Evolutionary conservation across 2,113 vertebrate species (phyloP), one percentile per base, ranked within the genome.

Genomic region (Lasiurus cinereus): DNA sequence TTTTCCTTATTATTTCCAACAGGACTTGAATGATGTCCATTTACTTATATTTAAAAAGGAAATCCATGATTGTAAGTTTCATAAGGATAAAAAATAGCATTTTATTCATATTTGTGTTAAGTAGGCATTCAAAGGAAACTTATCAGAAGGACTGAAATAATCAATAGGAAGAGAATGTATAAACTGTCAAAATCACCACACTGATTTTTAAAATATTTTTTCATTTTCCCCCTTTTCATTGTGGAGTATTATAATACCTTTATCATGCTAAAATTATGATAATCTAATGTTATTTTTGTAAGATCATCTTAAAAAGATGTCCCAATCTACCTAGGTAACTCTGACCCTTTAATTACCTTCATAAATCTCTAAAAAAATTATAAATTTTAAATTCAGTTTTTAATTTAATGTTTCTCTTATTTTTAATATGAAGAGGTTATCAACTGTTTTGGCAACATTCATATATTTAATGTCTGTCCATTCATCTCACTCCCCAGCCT

Each of bases 101-200:
- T 89, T 87, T 62, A 62, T 52, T 89, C 16, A 8, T 86, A n/a
- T 77, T 83, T 83, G 50, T n/a, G 0, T 72, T 90, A 29, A 48
- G 8, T 74, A 21, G 59, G 27, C 33, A 21, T 84, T 96, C 39
- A 72, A n/a, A 93, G 67, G 56, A 85, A 93, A 89, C 46, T 73
- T 66, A 33, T 29, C 12, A 70, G 52, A 84, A 88, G 62, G 19
- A 86, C 66, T 85, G 64, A 36, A 19, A 18, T 19, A 22, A 76
- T 83, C 29, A 56, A 70, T 39, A 56, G 21, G n/a, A 88, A 79
- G 88, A 46, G 88, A 73, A 54, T 79, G 12, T 56, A 15, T 69
- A 36, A 85, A 33, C 33, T 78, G 0, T 80, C 27, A 90, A 79
- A 69, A 80, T 67, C 12, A 21, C 36, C 31, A 33, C 46, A 70